Conservation (phyloP, 2,888 invertebrate species). For the Oscheius sp. region DNA sequence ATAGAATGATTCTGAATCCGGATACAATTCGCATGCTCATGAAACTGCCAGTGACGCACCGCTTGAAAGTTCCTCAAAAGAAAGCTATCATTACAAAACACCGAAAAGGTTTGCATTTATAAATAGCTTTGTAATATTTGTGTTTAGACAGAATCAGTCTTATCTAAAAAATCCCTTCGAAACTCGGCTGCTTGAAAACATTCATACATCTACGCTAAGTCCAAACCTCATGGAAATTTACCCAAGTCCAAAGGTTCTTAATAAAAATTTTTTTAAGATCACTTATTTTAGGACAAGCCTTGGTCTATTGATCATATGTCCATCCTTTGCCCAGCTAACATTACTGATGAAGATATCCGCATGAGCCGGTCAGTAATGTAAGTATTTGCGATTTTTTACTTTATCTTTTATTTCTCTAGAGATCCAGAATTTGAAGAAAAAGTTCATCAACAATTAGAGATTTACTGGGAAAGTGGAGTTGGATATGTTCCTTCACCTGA, state of each 20-base stretch:
- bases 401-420: conserved; percentile 38
- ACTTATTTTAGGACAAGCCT: conserved; percentile 5
- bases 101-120: conserved; percentile 6
- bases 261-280: too few relatives aligned
- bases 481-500: conserved; percentile 54
- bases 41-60: neutral
- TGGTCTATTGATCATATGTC: conserved; percentile 53
- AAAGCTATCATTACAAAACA: conserved; percentile 1
- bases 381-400: neutral
- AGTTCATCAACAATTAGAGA: conserved; percentile 44
- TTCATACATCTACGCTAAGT: conserved; percentile 32
- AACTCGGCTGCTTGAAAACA: conserved; percentile 19
- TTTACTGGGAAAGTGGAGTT: conserved; percentile 53
- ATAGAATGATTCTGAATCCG: conserved; percentile 12
- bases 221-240: conserved; percentile 29
- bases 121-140: neutral
- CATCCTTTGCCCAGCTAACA: conserved; percentile 48
- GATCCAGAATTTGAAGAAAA: conserved; percentile 49
- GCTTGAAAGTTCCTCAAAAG: conserved; percentile 10
- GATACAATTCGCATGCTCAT: conserved; percentile 2
- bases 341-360: conserved; percentile 53
- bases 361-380: conserved; percentile 46
- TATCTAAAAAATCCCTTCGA: conserved; percentile 24
- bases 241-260: conserved; percentile 20
- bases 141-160: neutral